phyloP scores from a whole-genome alignment of 2,113 vertebrate species.

The Laterallus jamaicensis region DNA sequence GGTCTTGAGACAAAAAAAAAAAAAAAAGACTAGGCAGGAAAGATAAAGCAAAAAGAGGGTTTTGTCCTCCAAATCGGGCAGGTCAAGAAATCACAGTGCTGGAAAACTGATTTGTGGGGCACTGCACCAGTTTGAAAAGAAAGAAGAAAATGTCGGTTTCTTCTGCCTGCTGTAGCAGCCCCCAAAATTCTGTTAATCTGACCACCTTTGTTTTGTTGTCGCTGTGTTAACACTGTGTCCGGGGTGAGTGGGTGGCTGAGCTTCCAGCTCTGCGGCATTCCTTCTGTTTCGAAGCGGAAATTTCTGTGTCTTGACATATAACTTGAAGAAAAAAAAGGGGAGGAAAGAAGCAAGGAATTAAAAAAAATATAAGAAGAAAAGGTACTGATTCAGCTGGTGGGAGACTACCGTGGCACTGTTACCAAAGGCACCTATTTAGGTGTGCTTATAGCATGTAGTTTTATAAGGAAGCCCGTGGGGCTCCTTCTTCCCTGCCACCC shows the following conservation, averaged over 20 bases:
- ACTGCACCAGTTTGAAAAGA: background rate
- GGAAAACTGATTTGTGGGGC: background rate
- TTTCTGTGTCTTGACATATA: background rate
- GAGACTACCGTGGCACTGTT: background rate
- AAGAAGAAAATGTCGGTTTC: background rate
- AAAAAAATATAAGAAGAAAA: background rate
- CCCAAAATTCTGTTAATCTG: background rate
- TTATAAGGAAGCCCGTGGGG: conserved; percentile 72
- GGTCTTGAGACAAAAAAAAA: background rate
- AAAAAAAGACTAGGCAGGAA: background rate
- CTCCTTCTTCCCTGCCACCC: conserved; percentile 60
- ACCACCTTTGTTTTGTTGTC: background rate
- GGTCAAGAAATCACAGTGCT: background rate
- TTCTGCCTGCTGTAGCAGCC: conserved; percentile 2
- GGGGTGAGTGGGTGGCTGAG: background rate
- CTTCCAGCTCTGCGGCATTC: background rate
- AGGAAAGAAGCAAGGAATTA: too few relatives aligned
- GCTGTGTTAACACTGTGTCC: background rate
- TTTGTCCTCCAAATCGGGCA: background rate
- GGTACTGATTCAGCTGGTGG: conserved; percentile 43
- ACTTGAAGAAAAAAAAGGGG: background rate
- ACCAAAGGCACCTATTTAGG: conserved; percentile 44
- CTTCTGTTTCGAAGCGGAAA: conserved; percentile 4
- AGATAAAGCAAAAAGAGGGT: background rate
- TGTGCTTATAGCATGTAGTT: conserved; percentile 69